Evolutionary conservation across 2,888 invertebrate genomes (phyloP).

Genomic region (Tipula confusa): DNA sequence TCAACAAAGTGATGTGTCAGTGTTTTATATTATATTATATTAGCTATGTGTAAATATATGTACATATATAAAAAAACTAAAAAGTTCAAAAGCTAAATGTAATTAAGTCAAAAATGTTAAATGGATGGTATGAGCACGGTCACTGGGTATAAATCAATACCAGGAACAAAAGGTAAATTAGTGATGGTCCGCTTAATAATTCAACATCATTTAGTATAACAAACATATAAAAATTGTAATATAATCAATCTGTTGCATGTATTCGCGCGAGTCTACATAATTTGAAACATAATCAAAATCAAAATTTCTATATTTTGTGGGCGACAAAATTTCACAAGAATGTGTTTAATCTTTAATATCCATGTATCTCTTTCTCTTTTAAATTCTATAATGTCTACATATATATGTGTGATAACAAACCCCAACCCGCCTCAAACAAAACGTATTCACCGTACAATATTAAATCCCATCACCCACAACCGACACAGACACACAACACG

Average conservation of each 20-base stretch:
- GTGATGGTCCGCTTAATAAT: not conserved
- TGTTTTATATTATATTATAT: not conserved
- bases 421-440: not conserved
- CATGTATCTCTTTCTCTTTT: not conserved
- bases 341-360: not conserved
- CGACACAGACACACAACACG: not conserved
- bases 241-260: not conserved
- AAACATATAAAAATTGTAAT: not conserved
- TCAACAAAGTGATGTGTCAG: not conserved
- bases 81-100: not conserved
- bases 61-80: not conserved
- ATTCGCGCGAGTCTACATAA: not conserved
- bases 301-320: not conserved
- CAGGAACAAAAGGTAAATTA: not conserved
- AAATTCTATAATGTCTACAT: not conserved
- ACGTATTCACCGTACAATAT: not conserved
- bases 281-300: not conserved
- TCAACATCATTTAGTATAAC: not conserved
- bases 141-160: not conserved
- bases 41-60: not conserved
- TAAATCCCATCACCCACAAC: not conserved
- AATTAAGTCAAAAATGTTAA: not conserved
- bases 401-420: not conserved
- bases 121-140: not conserved
- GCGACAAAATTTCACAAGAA: not conserved